Percentiles rank a stretch among this genome's conserved stretches.
phyloP scores from a whole-genome alignment of 2,797 vertebrate species.

The Jordanella pulchra region DNA sequence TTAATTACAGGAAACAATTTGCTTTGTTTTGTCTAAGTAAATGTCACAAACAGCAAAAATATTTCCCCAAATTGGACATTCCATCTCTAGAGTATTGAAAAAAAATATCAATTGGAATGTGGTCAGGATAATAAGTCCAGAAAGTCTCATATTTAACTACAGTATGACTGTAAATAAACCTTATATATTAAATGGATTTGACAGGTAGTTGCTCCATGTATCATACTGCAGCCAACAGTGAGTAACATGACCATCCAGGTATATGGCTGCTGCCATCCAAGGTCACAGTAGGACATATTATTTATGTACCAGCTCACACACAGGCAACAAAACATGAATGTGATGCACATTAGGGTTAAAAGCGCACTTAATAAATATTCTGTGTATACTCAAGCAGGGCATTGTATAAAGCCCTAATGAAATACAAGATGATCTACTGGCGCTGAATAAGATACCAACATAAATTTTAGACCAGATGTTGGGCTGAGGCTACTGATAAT shows the following conservation, averaged over 20 bases:
- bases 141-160: neutral
- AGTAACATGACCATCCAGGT: neutral
- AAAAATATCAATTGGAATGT: neutral
- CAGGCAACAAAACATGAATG: constrained; percentile 2
- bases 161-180: neutral
- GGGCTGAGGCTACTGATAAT: neutral
- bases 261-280: neutral
- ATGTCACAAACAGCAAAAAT: neutral
- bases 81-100: neutral
- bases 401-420: neutral
- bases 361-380: neutral
- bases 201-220: neutral
- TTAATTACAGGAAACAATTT: neutral
- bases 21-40: neutral
- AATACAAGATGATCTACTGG: neutral
- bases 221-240: neutral
- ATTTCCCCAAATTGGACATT: neutral
- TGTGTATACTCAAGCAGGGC: neutral
- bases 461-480: neutral
- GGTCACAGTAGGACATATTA: neutral
- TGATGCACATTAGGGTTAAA: neutral
- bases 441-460: neutral
- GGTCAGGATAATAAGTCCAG: neutral
- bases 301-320: neutral
- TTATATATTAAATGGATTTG: neutral